A percentile compares a stretch with the other conserved stretches of the same genome.
phyloP scores from a whole-genome alignment of 1,140 invertebrate species.

The Drosophila setifemur region DNA sequence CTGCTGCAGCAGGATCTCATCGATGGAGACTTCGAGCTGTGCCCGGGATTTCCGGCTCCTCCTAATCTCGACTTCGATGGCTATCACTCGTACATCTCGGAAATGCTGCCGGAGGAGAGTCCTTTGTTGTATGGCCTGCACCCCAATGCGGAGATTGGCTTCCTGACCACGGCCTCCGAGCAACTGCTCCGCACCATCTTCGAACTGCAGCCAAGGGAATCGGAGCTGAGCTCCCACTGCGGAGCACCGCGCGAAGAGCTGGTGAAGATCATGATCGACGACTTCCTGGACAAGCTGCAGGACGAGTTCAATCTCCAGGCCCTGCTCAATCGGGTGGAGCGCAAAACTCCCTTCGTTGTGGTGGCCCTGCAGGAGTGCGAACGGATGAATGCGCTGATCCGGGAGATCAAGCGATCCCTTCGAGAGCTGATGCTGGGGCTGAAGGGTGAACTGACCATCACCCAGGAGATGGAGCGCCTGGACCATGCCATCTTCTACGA shows the following conservation, averaged over 20 bases:
- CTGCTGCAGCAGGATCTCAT: constrained; percentile 93
- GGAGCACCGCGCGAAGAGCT: constrained; percentile 92
- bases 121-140: constrained; percentile 96
- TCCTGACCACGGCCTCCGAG: constrained; percentile 93
- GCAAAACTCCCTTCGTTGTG: constrained; percentile 95
- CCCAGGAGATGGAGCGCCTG: constrained; percentile 95
- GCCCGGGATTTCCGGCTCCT: constrained; percentile 92
- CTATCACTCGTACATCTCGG: constrained; percentile 95
- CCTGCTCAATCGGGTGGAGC: constrained; percentile 93
- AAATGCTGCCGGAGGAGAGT: constrained; percentile 93
- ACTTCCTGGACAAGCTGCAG: constrained; percentile 94
- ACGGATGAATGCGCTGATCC: constrained; percentile 94
- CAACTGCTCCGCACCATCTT: constrained; percentile 94
- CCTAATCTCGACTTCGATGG: constrained; percentile 93
- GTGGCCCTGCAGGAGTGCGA: constrained; percentile 98
- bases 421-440: constrained; percentile 93
- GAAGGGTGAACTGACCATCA: constrained; percentile 97
- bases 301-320: constrained; percentile 95
- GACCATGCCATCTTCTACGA: constrained; percentile 94
- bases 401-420: constrained; percentile 91
- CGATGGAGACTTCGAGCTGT: constrained; percentile 92
- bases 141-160: constrained; percentile 97
- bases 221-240: constrained; percentile 88
- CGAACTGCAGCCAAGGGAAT: constrained; percentile 95
- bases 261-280: constrained; percentile 92